Conservation (phyloP, 2,888 invertebrate species). For the Choreutis nemorana region DNA sequence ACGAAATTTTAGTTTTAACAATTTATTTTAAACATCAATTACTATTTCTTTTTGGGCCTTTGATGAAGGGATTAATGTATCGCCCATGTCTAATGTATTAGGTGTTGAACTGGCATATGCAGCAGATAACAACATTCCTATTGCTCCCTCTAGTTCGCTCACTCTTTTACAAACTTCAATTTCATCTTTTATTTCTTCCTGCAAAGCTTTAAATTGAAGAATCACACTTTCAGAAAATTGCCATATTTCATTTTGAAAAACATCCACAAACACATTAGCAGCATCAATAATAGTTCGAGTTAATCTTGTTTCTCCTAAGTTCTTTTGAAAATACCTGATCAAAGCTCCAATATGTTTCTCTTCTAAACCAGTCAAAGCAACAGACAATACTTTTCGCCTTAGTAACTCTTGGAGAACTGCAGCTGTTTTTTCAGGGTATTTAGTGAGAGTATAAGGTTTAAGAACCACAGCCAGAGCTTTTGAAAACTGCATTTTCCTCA, state of each 20-base stretch:
- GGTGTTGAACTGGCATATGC: constrained; percentile 53
- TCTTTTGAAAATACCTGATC: constrained; percentile 77
- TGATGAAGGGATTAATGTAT: constrained; percentile 34
- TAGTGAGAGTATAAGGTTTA: constrained; percentile 62
- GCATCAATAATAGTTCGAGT: constrained; percentile 78
- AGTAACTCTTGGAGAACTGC: constrained; percentile 86
- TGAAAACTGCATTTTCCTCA: constrained; percentile 83
- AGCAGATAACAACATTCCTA: constrained; percentile 72
- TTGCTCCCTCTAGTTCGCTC: constrained; percentile 72
- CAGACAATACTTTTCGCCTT: constrained; percentile 78
- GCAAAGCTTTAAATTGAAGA: constrained; percentile 68
- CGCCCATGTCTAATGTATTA: constrained; percentile 32
- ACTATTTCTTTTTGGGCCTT: constrained; percentile 66
- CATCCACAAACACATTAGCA: constrained; percentile 76
- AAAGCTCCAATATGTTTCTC: constrained; percentile 71
- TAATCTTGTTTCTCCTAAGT: constrained; percentile 78
- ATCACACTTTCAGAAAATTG: constrained; percentile 69
- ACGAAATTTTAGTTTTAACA: too few species aligned
- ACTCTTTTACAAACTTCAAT: constrained; percentile 70
- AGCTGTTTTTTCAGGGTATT: constrained; percentile 79
- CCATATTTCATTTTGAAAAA: constrained; percentile 72
- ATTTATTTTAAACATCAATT: constrained; percentile 52
- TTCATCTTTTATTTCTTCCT: constrained; percentile 71
- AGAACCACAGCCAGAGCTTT: constrained; percentile 81
- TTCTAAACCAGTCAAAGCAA: constrained; percentile 77